Conservation (phyloP, 2,888 invertebrate genomes). For the Eupithecia pulchellata region DNA sequence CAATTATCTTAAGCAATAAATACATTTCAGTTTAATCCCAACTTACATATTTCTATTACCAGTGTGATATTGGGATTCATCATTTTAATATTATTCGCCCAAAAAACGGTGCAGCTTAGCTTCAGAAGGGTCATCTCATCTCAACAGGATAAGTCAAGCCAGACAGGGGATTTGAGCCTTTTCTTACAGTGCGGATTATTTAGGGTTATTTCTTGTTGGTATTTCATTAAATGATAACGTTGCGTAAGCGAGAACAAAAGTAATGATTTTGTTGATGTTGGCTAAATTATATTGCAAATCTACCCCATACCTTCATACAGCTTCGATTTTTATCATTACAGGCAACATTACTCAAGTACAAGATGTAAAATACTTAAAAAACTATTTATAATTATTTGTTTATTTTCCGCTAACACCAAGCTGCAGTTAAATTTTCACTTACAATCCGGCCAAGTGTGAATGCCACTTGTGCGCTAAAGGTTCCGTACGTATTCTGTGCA, state of each 20-base stretch:
- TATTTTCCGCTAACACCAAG: too few species aligned
- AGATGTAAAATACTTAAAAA: too few species aligned
- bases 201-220: slow-evolving; percentile 23
- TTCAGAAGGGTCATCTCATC: slow-evolving; percentile 10
- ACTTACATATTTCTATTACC: background rate
- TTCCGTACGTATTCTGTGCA: too few species aligned
- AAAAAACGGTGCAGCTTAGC: slow-evolving; percentile 7
- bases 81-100: background rate
- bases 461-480: background rate
- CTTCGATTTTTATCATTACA: too few species aligned
- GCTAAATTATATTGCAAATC: background rate
- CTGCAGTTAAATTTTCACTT: background rate
- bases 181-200: slow-evolving; percentile 33
- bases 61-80: background rate
- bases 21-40: background rate
- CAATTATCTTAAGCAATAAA: too few species aligned
- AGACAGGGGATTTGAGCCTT: slow-evolving; percentile 26
- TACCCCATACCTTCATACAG: background rate
- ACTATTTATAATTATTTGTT: too few species aligned
- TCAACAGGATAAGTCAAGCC: slow-evolving; percentile 28
- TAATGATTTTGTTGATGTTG: background rate
- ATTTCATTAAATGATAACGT: slow-evolving; percentile 15
- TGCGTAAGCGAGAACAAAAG: background rate
- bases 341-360: too few species aligned
- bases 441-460: background rate